Evolutionary conservation across 2,113 vertebrate species (phyloP), one percentile per base, ranked within the genome.

Genomic region (Agapornis roseicollis): DNA sequence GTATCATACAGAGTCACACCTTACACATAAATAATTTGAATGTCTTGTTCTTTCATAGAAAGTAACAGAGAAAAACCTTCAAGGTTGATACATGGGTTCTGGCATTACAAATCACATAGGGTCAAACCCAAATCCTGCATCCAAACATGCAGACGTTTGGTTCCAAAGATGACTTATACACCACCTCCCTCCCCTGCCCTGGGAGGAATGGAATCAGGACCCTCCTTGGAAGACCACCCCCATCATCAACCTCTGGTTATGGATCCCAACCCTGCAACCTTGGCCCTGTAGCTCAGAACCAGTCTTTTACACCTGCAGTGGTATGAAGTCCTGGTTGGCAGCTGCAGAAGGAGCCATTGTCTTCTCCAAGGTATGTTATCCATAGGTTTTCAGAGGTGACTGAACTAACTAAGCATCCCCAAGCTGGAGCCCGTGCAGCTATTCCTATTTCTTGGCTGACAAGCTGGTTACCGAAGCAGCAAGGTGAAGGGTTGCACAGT

Each of bases 21-120:
- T 83, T 44, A 81, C 37, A 92, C 64, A 96, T 93, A 97, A 94
- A 97, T 97, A 87, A 92, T 85, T 94, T 73, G 76, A 95, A 90
- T 87, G 89, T 83, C 84, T 97, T 0, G 35, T 70, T 98, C 98
- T 99, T 99, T 98, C 99, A 98, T 25, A 96, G 98, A 99, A 99
- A 99, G 98, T 98, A 98, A 97, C 96, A 80, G 76, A 90, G 73
- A 97, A 98, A 95, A 97, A 97, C 96, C 97, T 98, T 92, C 95
- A 97, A 97, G 96, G 91, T 96, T 94, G 93, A 94, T 96, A 97
- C 47, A 72, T 80, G 90, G 90, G 92, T 94, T 85, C 37, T 92
- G 95, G 73, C 46, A 90, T 80, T 58, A 84, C 31, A 91, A 94
- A 95, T 86, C 35, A 64, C 73, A 70, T 17, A 39, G 41, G 47